Base-by-base conservation (phyloP, 2,888 invertebrate genomes). In the Resseliella maxima region DNA sequence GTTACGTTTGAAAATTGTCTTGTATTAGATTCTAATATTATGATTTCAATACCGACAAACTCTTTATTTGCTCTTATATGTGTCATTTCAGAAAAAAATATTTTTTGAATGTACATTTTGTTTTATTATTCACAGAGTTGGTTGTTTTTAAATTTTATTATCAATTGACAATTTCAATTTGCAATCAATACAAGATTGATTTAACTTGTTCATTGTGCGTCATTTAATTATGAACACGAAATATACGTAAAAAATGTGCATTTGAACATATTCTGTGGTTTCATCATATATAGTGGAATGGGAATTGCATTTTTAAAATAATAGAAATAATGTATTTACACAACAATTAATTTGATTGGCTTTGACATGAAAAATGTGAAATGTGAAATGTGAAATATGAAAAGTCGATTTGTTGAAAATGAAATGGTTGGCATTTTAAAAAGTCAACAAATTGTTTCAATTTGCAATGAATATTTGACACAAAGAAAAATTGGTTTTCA, bases 201-300 rank as follows among this genome's bases (percentile, higher is more conserved):
- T 50, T 50, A 18, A 18, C 15, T 50, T 50, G 46, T 41, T 12
- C 41, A 12, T 8, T 41, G 18, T 18, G 18, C 12, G 46, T 18
- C 46, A 18, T 18, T 50, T 59, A 27, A 59, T 59, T 12, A 72
- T 31, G 3, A 31, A 72, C 31, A 8, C 24, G 2, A 12, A 31
- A 31, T 12, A 72, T 72, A 72, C 72, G 72, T 72, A 72, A 31
- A 59, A 27, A 72, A 72, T 72, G 72, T 72, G 72, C 72, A 72
- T 72, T 59, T 59, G 12, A 27, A 27, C 50, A 21, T 2, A 50
- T 50, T 72, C 18, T 72, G 31, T 72, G 72, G 72, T 72, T 72
- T 72, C 72, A 72, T 31, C 59, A 15, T 24, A 24, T 59, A 35
- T 72, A 72, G 72, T 72, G 12, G 2, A 50, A 50, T 50, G 46